Conservation (phyloP, 2,888 invertebrate genomes). For the Epinotia bilunana region DNA sequence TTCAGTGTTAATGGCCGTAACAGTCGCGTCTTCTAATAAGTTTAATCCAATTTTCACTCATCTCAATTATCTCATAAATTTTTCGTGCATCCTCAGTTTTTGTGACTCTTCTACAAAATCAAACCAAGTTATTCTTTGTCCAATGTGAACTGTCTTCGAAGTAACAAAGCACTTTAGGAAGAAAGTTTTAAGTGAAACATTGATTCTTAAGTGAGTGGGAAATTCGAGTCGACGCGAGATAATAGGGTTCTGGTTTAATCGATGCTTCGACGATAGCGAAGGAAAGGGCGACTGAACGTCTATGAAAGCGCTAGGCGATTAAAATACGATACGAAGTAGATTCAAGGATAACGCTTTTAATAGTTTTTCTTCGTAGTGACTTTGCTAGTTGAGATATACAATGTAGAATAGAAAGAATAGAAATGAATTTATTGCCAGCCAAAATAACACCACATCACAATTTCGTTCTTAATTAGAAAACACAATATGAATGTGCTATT, state of each 20-base stretch:
- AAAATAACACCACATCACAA: too few species aligned
- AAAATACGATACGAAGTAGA: background rate
- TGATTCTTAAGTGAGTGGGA: slow-evolving; percentile 60
- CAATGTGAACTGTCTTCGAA: slow-evolving; percentile 52
- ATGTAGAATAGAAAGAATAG: too few species aligned
- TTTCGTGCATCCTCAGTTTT: background rate
- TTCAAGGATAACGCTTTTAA: background rate
- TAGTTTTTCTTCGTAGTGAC: background rate
- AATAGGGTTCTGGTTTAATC: slow-evolving; percentile 33
- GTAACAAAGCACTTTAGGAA: slow-evolving; percentile 56
- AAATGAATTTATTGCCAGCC: too few species aligned
- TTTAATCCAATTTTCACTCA: too few species aligned
- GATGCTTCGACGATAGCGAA: slow-evolving; percentile 10
- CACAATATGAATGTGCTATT: too few species aligned
- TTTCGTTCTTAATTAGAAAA: too few species aligned
- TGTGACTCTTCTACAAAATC: slow-evolving; percentile 24
- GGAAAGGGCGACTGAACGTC: background rate
- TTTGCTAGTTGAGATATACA: too few species aligned
- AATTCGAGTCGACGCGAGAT: slow-evolving; percentile 53
- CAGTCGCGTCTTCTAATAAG: background rate
- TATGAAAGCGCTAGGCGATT: background rate
- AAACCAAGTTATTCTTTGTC: slow-evolving; percentile 48
- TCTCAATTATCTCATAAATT: too few species aligned
- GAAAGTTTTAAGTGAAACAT: slow-evolving; percentile 67
- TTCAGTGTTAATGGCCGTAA: background rate